These are phyloP conservation scores for Parambassis ranga DNA, from an alignment of 2,797 vertebrate species.

Conservation along the genomic window DNA sequence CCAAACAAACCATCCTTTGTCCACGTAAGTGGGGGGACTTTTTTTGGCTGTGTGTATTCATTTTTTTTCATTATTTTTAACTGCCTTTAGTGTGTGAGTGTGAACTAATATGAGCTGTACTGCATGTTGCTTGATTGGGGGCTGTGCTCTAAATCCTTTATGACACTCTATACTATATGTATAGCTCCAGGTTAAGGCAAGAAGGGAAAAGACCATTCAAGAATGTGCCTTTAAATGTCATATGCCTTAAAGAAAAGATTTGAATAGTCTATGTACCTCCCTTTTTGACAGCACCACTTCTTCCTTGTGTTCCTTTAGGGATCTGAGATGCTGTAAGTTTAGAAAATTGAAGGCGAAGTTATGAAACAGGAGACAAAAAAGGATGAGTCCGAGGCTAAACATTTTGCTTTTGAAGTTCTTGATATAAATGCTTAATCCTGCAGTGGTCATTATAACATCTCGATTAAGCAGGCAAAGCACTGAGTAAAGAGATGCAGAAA, in stretches of 20 bases:
- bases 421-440: not conserved
- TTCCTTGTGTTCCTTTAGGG: no score
- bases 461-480: no score
- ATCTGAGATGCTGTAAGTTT: no score
- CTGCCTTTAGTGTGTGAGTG: not conserved
- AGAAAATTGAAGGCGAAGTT: not conserved
- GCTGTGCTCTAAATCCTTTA: not conserved
- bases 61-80: not conserved
- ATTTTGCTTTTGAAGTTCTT: not conserved
- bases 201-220: no score
- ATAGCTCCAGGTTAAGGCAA: no score
- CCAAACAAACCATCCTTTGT: slow-evolving; percentile 1
- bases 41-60: not conserved
- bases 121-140: not conserved
- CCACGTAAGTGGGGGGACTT: not conserved
- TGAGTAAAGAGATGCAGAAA: no score
- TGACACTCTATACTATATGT: no score
- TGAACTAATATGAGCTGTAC: fast-evolving
- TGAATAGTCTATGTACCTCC: no score
- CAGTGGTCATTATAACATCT: not conserved
- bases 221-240: no score
- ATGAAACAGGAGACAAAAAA: not conserved
- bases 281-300: no score
- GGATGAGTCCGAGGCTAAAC: not conserved
- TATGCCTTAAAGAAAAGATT: no score